phyloP scores from a whole-genome alignment of 2,113 vertebrate species.

The Gambusia holbrooki region DNA sequence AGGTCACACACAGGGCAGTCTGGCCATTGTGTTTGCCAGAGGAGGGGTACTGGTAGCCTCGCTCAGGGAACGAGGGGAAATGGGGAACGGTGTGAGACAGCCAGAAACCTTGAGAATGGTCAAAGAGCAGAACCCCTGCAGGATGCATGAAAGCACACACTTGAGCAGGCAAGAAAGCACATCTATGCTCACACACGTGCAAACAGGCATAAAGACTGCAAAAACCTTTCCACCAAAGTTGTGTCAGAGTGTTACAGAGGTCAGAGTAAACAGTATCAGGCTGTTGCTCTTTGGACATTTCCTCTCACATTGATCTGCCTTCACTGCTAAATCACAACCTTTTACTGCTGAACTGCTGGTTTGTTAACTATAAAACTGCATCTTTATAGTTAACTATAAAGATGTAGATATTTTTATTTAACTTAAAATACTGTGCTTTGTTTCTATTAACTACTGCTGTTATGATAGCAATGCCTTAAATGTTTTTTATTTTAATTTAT shows the following conservation, averaged over 20 bases:
- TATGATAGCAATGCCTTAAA: no score
- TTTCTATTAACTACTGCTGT: no score
- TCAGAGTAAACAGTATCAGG: conserved; percentile 61
- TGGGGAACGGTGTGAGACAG: conserved; percentile 88
- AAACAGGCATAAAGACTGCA: neutral
- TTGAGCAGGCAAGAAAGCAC: neutral
- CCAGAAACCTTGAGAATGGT: conserved; percentile 90
- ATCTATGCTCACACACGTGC: neutral
- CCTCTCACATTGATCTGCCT: conserved; percentile 30
- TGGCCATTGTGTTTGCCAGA: conserved; percentile 85
- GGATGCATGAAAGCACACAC: conserved; percentile 21
- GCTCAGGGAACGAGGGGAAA: conserved; percentile 87
- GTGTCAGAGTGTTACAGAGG: conserved; percentile 1
- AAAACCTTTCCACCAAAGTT: conserved; percentile 13
- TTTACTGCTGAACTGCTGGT: neutral
- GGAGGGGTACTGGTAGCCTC: conserved; percentile 85
- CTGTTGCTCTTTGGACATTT: conserved; percentile 60
- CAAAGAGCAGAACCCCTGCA: conserved; percentile 87
- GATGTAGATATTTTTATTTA: neutral
- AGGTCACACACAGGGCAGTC: conserved; percentile 86
- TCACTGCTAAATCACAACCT: conserved; percentile 21
- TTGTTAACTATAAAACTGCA: neutral
- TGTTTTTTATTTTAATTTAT: neutral
- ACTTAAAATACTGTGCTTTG: neutral
- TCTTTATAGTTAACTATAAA: neutral